Evolutionary conservation across 2,113 vertebrate species (phyloP).

Genomic region (Butorides virescens): DNA sequence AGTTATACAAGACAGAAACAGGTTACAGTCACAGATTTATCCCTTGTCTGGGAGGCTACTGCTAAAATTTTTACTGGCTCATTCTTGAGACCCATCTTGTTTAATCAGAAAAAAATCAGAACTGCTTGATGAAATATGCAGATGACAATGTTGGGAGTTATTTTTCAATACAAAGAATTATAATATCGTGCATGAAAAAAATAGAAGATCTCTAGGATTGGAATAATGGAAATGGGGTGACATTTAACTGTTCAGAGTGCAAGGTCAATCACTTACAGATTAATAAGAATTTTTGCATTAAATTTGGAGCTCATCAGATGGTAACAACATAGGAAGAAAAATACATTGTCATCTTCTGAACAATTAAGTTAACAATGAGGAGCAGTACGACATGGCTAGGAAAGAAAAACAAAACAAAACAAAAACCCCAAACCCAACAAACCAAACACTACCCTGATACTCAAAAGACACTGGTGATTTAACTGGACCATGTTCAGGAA

Average conservation of each 20-base stretch:
- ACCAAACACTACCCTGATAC: background rate
- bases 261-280: conserved; percentile 47
- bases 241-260: conserved; percentile 32
- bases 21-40: background rate
- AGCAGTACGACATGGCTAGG: background rate
- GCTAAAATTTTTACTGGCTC: background rate
- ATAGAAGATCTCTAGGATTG: background rate
- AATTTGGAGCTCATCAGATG: conserved; percentile 49
- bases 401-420: background rate
- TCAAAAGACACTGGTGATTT: background rate
- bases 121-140: conserved; percentile 50
- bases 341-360: background rate
- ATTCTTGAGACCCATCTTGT: background rate
- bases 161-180: conserved; percentile 33
- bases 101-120: conserved; percentile 51
- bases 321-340: background rate
- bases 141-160: background rate
- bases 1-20: background rate
- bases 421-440: background rate
- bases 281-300: conserved; percentile 39
- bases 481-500: background rate
- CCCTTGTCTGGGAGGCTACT: background rate
- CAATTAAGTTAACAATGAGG: background rate
- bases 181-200: conserved; percentile 22
- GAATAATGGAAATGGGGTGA: conserved; percentile 30